Evolutionary conservation across 2,888 invertebrate species (phyloP).

Genomic region (Podotricha telesiphe): DNA sequence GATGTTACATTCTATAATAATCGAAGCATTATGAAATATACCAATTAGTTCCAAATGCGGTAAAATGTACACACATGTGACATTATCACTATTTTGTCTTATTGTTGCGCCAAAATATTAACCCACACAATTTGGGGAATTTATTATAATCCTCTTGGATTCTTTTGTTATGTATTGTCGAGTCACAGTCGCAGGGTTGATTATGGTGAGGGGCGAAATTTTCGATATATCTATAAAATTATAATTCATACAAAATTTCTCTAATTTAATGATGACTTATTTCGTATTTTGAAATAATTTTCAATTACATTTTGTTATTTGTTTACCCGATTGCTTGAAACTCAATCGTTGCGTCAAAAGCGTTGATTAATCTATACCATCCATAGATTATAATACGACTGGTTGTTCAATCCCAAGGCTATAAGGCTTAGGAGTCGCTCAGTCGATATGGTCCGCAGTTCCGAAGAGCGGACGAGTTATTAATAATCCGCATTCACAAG

Average conservation of each 20-base stretch:
- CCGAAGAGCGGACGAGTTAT: constrained; percentile 72
- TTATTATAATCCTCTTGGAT: constrained; percentile 77
- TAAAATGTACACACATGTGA: constrained; percentile 78
- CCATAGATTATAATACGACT: constrained; percentile 47
- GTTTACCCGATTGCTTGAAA: too few species aligned
- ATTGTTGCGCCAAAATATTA: constrained; percentile 79
- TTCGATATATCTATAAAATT: constrained; percentile 56
- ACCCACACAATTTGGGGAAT: constrained; percentile 82
- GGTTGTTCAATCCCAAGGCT: constrained; percentile 73
- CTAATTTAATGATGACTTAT: constrained; percentile 55
- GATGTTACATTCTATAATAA: constrained; percentile 76
- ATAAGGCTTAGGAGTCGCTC: constrained; percentile 63
- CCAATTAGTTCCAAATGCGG: constrained; percentile 82
- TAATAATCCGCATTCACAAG: constrained; percentile 81
- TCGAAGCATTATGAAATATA: constrained; percentile 73
- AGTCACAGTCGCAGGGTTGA: constrained; percentile 56
- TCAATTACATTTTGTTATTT: not conserved
- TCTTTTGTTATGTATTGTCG: constrained; percentile 75
- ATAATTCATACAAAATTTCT: constrained; percentile 60
- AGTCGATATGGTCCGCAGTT: constrained; percentile 45
- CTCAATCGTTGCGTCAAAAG: too few species aligned
- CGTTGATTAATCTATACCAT: not conserved
- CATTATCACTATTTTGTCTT: constrained; percentile 80
- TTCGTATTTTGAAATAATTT: too few species aligned
- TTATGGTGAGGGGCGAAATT: constrained; percentile 58